Percentiles rank a stretch among this genome's conserved stretches.
phyloP scores from a whole-genome alignment of 2,113 vertebrate species.

The Chionomys nivalis region DNA sequence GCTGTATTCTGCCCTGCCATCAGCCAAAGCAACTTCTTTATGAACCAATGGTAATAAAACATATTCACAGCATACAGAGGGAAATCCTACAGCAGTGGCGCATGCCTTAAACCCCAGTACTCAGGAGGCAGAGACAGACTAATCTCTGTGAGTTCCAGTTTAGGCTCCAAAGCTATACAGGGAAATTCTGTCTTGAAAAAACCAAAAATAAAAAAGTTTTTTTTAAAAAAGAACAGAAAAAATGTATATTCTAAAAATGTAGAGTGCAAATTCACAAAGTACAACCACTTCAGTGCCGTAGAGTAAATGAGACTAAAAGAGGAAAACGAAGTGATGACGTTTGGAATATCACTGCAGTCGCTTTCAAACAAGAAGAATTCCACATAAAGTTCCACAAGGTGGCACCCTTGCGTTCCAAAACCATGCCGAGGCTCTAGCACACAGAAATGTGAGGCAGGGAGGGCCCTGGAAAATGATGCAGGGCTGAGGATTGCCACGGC shows the following conservation, averaged over 20 bases:
- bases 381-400: slow-evolving; percentile 56
- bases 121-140: too few species aligned
- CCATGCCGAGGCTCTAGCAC: neutral
- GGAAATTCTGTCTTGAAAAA: too few species aligned
- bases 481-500: neutral
- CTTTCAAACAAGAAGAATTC: neutral
- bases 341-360: accelerated
- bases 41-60: too few species aligned
- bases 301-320: neutral
- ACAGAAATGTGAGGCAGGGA: neutral
- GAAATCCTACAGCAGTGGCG: too few species aligned
- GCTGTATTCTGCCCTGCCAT: too few species aligned
- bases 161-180: too few species aligned
- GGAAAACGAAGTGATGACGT: neutral
- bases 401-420: slow-evolving; percentile 56
- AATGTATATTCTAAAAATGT: neutral
- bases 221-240: neutral
- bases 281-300: neutral
- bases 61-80: too few species aligned
- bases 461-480: neutral
- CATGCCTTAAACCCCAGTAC: too few species aligned
- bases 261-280: neutral
- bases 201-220: too few species aligned
- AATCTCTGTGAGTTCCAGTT: too few species aligned
- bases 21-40: too few species aligned